Evolutionary conservation across 2,888 invertebrate species (phyloP).

Genomic region (Cartodere bifasciata): DNA sequence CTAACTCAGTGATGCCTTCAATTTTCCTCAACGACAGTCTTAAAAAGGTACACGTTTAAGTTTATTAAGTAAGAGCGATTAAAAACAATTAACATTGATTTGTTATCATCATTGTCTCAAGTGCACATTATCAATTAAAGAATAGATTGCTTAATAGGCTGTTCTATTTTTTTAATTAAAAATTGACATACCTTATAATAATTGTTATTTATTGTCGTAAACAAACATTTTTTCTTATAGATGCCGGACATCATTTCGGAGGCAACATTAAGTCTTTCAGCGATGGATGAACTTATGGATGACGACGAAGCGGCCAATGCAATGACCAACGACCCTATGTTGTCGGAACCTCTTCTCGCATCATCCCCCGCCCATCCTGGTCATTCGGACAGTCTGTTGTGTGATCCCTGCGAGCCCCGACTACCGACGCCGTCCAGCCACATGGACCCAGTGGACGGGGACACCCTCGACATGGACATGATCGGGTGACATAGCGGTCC

Average conservation of each 20-base stretch:
- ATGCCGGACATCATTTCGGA: slow-evolving; percentile 46
- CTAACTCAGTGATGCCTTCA: too few relatives aligned
- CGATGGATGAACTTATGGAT: slow-evolving; percentile 49
- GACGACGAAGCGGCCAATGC: slow-evolving; percentile 33
- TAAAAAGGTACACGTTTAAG: too few relatives aligned
- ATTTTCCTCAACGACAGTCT: too few relatives aligned
- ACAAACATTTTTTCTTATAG: slow-evolving; percentile 28
- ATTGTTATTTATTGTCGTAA: too few relatives aligned
- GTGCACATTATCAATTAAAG: too few relatives aligned
- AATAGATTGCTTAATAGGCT: too few relatives aligned
- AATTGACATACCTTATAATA: too few relatives aligned
- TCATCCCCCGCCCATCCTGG: slow-evolving; percentile 41
- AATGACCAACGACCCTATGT: slow-evolving; percentile 35
- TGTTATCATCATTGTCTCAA: too few relatives aligned
- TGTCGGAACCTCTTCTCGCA: slow-evolving; percentile 43
- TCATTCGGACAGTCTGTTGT: slow-evolving; percentile 51
- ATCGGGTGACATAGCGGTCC: slow-evolving; percentile 34
- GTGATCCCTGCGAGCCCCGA: slow-evolving; percentile 33
- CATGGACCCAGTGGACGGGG: slow-evolving; percentile 36
- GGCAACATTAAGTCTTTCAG: slow-evolving; percentile 43
- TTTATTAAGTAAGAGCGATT: too few relatives aligned
- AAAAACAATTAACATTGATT: too few relatives aligned
- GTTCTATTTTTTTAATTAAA: too few relatives aligned
- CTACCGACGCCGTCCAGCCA: slow-evolving; percentile 35
- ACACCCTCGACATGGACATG: slow-evolving; percentile 43